Conservation (phyloP, 2,113 vertebrate species). For the Beaufortia kweichowensis region DNA sequence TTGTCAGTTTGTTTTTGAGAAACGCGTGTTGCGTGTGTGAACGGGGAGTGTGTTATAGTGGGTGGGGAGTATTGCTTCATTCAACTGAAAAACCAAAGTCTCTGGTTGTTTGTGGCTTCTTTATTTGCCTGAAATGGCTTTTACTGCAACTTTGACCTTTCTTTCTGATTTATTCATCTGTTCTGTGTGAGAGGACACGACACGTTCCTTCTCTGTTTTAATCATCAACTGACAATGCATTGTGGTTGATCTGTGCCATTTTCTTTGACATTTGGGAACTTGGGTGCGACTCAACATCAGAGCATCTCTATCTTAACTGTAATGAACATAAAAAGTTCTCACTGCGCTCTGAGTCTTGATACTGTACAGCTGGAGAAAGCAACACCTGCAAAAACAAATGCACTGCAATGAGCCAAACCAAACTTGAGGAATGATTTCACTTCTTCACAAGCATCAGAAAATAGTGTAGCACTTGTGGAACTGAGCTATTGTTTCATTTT, state of each 20-base stretch:
- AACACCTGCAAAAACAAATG: constrained; percentile 66
- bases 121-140: background rate
- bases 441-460: background rate
- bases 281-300: background rate
- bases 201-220: background rate
- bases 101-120: background rate
- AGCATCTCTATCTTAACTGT: background rate
- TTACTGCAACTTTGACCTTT: background rate
- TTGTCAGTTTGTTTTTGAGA: background rate
- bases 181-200: background rate
- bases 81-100: background rate
- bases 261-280: background rate
- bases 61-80: constrained; percentile 8
- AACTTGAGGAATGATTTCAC: constrained; percentile 32
- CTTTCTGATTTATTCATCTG: background rate
- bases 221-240: background rate
- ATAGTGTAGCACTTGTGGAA: background rate
- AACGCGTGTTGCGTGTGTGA: background rate
- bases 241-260: background rate
- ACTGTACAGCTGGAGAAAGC: constrained; percentile 26
- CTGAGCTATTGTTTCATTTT: background rate
- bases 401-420: constrained; percentile 29
- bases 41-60: background rate
- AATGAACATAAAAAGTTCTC: background rate
- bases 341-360: background rate